Base-by-base conservation (phyloP, 2,113 vertebrate species). In the Oryzias melastigma region DNA sequence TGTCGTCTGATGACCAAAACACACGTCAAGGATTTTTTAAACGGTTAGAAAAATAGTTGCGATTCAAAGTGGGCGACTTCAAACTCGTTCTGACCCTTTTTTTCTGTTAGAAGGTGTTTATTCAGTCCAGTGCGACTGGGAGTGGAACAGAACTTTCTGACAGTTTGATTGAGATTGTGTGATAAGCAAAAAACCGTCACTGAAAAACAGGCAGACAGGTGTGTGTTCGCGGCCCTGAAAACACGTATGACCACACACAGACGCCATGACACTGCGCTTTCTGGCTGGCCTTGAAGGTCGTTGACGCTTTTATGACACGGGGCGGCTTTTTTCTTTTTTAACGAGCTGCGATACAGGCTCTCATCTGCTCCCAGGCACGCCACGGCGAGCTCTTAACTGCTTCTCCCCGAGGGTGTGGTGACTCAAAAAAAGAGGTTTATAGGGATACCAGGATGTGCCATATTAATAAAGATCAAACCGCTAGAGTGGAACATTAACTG, bases 401-500 rank as follows among this genome's bases (percentile, higher is more conserved):
- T 78, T 46, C 48, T 18, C 4, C 43, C 48, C 58, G 46, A 77
- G 84, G 76, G 75, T 75, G 76, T 65, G 68, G 68, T 51, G 4
- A 52, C 55, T 47, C 27, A 43, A 45, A 41, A 29, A n/a, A 7
- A 52, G 35, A 12, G 50, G 58, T 87, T 89, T 87, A 86, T 68
- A 63, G 83, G 75, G 69, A 77, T 78, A 80, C 77, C 78, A 83
- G 68, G 69, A 87, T 78, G 71, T 65, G 63, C 44, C 43, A 75
- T 73, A 80, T 89, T 85, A 87, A 81, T 82, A 82, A 82, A 92
- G 85, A 90, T 91, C 87, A 91, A 90, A 89, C 85, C 19, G 80
- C 74, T 71, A 7, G 12, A 53, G 91, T 88, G 86, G 88, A 91
- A 87, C 76, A 92, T 91, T 92, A 92, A 91, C 91, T 29, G 84